A percentile compares a stretch with the other conserved stretches of the same genome.
These are phyloP conservation scores for Rousettus leschenaultii DNA, from an alignment of 2,113 vertebrate species.

Conservation along the genomic window DNA sequence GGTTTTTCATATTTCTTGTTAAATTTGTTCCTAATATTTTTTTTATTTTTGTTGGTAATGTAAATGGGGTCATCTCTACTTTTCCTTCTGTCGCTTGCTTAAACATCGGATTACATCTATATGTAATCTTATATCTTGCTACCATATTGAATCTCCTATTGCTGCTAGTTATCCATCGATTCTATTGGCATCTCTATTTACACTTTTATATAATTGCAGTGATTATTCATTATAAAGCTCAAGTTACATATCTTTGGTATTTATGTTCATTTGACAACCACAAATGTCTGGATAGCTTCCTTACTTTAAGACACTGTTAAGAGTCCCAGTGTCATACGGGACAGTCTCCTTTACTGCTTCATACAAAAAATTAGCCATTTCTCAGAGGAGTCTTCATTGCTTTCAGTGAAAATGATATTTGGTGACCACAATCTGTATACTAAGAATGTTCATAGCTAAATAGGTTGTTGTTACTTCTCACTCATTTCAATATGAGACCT, in stretches of 20 bases:
- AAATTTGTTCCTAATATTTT: neutral
- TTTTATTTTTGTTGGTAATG: neutral
- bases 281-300: neutral
- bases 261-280: neutral
- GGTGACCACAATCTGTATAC: neutral
- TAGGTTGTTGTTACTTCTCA: neutral
- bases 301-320: neutral
- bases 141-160: neutral
- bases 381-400: neutral
- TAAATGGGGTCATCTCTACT: neutral
- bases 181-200: neutral
- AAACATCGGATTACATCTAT: neutral
- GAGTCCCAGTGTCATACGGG: neutral
- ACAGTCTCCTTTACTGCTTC: neutral
- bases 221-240: neutral
- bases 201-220: neutral
- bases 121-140: conserved; percentile 16
- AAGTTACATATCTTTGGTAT: neutral
- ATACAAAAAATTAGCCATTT: neutral
- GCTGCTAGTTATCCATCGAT: neutral
- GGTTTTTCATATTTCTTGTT: neutral
- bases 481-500: neutral
- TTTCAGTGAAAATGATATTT: neutral
- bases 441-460: neutral
- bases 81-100: neutral